Evolutionary conservation across 2,797 vertebrate genomes (phyloP).

Genomic region (Danio choprae): DNA sequence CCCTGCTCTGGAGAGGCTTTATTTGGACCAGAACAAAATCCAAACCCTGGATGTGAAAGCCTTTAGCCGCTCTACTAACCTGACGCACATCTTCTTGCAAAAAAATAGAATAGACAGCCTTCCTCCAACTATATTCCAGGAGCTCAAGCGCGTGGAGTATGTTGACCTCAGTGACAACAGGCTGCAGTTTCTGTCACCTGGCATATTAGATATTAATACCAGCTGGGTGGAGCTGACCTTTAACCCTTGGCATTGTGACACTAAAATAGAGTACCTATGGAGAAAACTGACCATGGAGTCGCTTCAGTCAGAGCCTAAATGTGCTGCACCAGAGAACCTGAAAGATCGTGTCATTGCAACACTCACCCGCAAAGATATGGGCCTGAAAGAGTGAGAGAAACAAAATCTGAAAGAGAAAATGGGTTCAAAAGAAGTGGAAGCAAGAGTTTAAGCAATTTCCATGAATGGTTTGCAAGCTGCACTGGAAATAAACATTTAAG

Average conservation of each 20-base stretch:
- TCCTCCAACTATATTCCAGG: slow-evolving; percentile 53
- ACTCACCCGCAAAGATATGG: slow-evolving; percentile 54
- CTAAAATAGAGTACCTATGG: slow-evolving; percentile 60
- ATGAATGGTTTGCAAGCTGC: slow-evolving; percentile 12
- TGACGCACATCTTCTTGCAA: slow-evolving; percentile 65
- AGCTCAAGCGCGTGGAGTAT: slow-evolving; percentile 53
- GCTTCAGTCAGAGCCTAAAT: slow-evolving; percentile 51
- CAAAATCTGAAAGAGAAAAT: neutral
- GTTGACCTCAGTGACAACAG: slow-evolving; percentile 62
- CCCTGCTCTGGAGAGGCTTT: slow-evolving; percentile 57
- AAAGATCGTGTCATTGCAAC: slow-evolving; percentile 54
- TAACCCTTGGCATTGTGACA: slow-evolving; percentile 66
- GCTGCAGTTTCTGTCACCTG: slow-evolving; percentile 53
- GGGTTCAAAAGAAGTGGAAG: neutral
- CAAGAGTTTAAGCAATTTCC: neutral
- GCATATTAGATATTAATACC: slow-evolving; percentile 57
- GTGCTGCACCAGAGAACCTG: slow-evolving; percentile 56
- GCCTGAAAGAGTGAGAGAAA: slow-evolving; percentile 42
- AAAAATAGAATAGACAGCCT: slow-evolving; percentile 60
- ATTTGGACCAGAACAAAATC: slow-evolving; percentile 63
- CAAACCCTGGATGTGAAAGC: slow-evolving; percentile 51
- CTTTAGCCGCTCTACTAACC: slow-evolving; percentile 52
- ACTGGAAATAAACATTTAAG: slow-evolving; percentile 9
- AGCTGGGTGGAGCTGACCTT: slow-evolving; percentile 57
- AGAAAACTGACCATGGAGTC: slow-evolving; percentile 56